These are phyloP conservation scores for Microchirus variegatus DNA, from an alignment of 2,797 vertebrate genomes.

Conservation along the genomic window DNA sequence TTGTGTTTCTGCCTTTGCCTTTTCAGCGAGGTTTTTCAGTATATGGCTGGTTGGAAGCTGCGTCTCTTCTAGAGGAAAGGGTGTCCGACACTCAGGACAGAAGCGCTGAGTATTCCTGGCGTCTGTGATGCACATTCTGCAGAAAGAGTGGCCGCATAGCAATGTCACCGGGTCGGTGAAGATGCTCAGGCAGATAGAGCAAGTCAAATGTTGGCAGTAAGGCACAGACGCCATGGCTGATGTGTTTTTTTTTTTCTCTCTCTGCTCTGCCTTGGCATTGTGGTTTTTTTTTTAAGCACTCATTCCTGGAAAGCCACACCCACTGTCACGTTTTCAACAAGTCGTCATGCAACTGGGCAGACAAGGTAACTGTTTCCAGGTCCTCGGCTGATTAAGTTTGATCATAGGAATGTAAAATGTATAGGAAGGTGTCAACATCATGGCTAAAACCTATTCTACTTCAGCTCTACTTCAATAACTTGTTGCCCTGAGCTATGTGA, in stretches of 20 bases:
- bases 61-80: constrained; percentile 16
- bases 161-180: constrained; percentile 69
- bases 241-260: neutral
- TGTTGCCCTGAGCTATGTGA: too few species aligned
- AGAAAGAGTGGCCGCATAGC: constrained; percentile 70
- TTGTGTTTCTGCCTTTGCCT: constrained; percentile 44
- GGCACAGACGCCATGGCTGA: constrained; percentile 23
- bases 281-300: neutral
- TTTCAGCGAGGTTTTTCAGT: constrained; percentile 55
- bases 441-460: too few species aligned
- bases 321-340: too few species aligned
- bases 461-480: too few species aligned
- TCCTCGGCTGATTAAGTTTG: too few species aligned
- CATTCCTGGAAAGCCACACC: neutral
- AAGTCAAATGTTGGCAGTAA: constrained; percentile 35
- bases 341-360: too few species aligned
- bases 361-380: too few species aligned
- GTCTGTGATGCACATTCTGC: constrained; percentile 57
- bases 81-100: constrained; percentile 61
- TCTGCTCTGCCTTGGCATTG: neutral
- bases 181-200: constrained; percentile 58
- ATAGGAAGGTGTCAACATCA: too few species aligned
- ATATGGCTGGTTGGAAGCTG: constrained; percentile 49
- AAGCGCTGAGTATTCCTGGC: constrained; percentile 5
- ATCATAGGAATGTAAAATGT: too few species aligned